Conservation (phyloP, 1,140 invertebrate genomes). For the Ditylenchus dipsaci region DNA sequence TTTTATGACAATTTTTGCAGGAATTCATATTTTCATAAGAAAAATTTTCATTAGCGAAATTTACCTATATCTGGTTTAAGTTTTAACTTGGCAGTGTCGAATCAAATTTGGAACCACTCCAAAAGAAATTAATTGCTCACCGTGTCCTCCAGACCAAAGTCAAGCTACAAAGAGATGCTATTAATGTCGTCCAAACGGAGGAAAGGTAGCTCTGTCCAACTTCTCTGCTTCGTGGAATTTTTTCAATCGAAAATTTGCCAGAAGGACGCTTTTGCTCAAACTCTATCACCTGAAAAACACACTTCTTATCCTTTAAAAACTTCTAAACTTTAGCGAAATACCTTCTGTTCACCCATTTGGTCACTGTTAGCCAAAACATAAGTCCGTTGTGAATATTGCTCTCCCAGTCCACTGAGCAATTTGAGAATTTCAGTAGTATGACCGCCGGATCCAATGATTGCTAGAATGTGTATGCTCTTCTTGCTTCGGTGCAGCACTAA, state of each 20-base stretch:
- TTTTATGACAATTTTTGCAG: too few relatives aligned
- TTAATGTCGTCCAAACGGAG: slow-evolving; percentile 73
- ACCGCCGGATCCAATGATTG: slow-evolving; percentile 63
- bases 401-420: slow-evolving; percentile 63
- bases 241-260: slow-evolving; percentile 62
- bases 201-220: slow-evolving; percentile 81
- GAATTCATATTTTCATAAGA: too few relatives aligned
- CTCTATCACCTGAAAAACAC: slow-evolving; percentile 30
- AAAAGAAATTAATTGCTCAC: not conserved
- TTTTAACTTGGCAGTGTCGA: too few relatives aligned
- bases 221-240: slow-evolving; percentile 76
- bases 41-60: too few relatives aligned
- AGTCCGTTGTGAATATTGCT: slow-evolving; percentile 48
- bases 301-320: not conserved
- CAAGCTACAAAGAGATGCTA: not conserved
- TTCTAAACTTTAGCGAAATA: slow-evolving; percentile 9
- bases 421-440: slow-evolving; percentile 84
- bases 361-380: slow-evolving; percentile 71
- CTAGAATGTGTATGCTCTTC: not conserved
- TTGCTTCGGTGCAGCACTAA: too few relatives aligned
- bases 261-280: slow-evolving; percentile 35
- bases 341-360: slow-evolving; percentile 9
- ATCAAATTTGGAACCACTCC: too few relatives aligned
- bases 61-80: not conserved
- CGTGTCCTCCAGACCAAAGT: not conserved